Conservation (phyloP, 2,113 vertebrate genomes). For the Macrotis lagotis region DNA sequence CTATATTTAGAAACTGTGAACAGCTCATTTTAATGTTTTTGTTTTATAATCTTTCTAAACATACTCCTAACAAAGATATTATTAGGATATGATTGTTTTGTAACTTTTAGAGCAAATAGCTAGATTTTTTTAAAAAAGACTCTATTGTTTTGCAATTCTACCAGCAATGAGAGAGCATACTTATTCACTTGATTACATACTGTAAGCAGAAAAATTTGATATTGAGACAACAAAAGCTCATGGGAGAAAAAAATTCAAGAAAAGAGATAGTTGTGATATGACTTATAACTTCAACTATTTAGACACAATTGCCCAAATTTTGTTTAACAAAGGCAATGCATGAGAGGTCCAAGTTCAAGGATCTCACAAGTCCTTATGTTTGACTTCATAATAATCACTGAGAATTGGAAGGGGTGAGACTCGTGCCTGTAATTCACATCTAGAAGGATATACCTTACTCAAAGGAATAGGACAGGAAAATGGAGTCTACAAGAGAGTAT, state of each 20-base stretch:
- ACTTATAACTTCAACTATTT: background rate
- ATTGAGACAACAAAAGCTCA: background rate
- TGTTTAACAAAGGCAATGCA: background rate
- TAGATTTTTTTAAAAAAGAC: background rate
- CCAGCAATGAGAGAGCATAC: background rate
- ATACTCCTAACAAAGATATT: background rate
- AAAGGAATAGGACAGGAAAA: background rate
- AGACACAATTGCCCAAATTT: background rate
- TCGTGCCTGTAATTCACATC: background rate
- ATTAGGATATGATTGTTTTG: background rate
- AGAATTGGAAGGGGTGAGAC: background rate
- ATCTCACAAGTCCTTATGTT: background rate
- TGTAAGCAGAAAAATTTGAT: background rate
- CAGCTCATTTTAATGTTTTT: background rate
- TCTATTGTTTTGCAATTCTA: background rate
- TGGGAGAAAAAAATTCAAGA: background rate
- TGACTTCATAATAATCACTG: background rate
- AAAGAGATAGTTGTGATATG: background rate
- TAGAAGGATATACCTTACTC: background rate
- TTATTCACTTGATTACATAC: background rate
- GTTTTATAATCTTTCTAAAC: background rate
- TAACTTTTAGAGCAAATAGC: background rate
- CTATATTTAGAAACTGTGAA: background rate
- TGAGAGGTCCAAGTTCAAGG: background rate
- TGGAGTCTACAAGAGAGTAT: background rate